phyloP scores from a whole-genome alignment of 2,888 invertebrate genomes.

The Lochmaea capreae region DNA sequence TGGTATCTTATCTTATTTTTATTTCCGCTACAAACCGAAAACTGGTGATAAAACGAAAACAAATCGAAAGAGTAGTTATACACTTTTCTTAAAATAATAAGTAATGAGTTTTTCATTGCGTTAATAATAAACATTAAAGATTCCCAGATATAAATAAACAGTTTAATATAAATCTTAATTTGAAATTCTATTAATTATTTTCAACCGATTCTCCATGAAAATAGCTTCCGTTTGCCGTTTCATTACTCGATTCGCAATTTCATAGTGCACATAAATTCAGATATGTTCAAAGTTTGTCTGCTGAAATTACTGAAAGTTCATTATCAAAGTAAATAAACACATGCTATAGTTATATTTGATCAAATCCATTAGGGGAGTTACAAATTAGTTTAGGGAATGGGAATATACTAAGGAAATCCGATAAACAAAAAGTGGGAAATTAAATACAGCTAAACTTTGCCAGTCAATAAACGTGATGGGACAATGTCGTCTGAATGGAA shows the following conservation, averaged over 20 bases:
- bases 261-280: background rate
- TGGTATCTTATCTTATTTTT: too few relatives aligned
- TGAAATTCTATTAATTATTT: background rate
- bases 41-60: too few relatives aligned
- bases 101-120: background rate
- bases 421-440: background rate
- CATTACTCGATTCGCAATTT: background rate
- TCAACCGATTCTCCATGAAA: background rate
- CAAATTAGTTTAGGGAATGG: conserved; percentile 9
- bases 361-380: background rate
- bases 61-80: background rate
- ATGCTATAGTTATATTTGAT: conserved; percentile 7
- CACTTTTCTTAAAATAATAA: background rate
- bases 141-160: background rate
- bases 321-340: conserved; percentile 19
- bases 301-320: conserved; percentile 9
- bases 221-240: background rate
- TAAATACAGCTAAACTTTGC: background rate
- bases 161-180: background rate
- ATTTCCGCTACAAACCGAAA: too few relatives aligned
- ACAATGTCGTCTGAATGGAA: too few relatives aligned
- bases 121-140: background rate
- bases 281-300: conserved; percentile 16
- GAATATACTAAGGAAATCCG: background rate
- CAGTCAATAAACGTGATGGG: too few relatives aligned